These are phyloP conservation scores for Patella vulgata DNA, from an alignment of 1,140 invertebrate genomes.

Conservation along the genomic window DNA sequence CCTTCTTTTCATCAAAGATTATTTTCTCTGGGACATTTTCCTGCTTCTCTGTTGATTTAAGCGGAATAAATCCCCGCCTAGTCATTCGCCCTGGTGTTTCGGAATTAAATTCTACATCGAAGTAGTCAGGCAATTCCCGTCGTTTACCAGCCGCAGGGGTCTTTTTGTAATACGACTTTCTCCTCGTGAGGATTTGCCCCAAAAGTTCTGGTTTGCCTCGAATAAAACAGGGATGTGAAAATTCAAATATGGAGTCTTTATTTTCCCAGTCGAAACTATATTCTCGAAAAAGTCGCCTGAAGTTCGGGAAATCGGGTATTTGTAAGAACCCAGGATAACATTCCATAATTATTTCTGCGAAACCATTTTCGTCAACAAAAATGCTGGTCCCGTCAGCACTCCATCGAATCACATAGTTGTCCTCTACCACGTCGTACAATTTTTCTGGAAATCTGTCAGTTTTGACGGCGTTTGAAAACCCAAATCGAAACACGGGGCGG, in stretches of 20 bases:
- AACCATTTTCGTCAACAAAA: constrained; percentile 36
- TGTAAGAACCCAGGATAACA: constrained; percentile 54
- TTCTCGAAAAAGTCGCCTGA: constrained; percentile 48
- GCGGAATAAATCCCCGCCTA: no score
- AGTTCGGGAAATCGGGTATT: constrained; percentile 46
- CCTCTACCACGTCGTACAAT: constrained; percentile 47
- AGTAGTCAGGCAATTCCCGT: no score
- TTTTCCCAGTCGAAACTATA: constrained; percentile 49
- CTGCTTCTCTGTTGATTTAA: no score
- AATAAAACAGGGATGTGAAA: constrained; percentile 43
- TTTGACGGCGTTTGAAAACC: no score
- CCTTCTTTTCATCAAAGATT: no score
- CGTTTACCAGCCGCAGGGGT: no score
- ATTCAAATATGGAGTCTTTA: constrained; percentile 33
- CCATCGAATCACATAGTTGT: constrained; percentile 48
- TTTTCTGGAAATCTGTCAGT: constrained; percentile 47
- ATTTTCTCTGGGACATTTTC: no score
- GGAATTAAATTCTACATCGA: no score
- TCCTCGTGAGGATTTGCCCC: constrained; percentile 31
- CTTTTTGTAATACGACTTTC: constrained; percentile 34
- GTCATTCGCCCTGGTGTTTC: no score
- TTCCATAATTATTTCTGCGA: constrained; percentile 43
- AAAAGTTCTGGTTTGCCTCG: constrained; percentile 30
- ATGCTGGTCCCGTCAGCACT: constrained; percentile 33
- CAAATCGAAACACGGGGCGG: no score